phyloP scores from a whole-genome alignment of 2,797 vertebrate genomes.

The Gambelia wislizenii region DNA sequence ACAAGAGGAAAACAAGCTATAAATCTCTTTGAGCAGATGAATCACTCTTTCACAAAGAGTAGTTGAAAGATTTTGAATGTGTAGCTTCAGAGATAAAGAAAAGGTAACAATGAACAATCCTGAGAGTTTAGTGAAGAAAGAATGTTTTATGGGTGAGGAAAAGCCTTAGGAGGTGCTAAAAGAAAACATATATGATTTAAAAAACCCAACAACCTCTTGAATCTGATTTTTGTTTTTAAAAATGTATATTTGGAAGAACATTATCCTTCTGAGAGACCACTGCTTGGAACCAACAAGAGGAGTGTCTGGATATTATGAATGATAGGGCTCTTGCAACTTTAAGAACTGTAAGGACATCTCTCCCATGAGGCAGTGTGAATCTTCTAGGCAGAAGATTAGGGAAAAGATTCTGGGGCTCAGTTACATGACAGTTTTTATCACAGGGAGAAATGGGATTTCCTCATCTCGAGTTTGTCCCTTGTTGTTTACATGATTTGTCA shows the following conservation, averaged over 20 bases:
- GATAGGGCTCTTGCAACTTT: not conserved
- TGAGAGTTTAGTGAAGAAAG: slow-evolving; percentile 66
- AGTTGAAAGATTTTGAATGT: slow-evolving; percentile 77
- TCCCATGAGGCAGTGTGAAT: not conserved
- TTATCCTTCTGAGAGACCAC: not conserved
- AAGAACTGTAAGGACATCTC: not conserved
- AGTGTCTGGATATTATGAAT: not conserved
- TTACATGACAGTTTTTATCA: too few species aligned
- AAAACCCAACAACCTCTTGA: not conserved
- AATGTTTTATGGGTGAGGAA: slow-evolving; percentile 64
- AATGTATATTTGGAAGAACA: slow-evolving; percentile 6
- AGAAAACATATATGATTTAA: slow-evolving; percentile 3
- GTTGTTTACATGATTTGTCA: too few species aligned
- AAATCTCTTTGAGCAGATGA: slow-evolving; percentile 80
- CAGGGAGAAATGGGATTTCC: too few species aligned
- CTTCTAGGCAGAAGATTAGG: not conserved
- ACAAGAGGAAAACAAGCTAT: slow-evolving; percentile 72
- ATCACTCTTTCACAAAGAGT: slow-evolving; percentile 76
- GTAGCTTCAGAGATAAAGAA: slow-evolving; percentile 75
- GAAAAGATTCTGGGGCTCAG: too few species aligned
- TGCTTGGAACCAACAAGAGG: not conserved
- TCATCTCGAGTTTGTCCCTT: too few species aligned
- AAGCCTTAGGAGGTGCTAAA: slow-evolving; percentile 50
- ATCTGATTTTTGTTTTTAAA: not conserved
- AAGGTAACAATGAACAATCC: slow-evolving; percentile 73